A percentile compares a stretch with the other conserved stretches of the same genome.
These are phyloP conservation scores for Drosophila orena DNA, from an alignment of 1,140 invertebrate species.

Conservation along the genomic window DNA sequence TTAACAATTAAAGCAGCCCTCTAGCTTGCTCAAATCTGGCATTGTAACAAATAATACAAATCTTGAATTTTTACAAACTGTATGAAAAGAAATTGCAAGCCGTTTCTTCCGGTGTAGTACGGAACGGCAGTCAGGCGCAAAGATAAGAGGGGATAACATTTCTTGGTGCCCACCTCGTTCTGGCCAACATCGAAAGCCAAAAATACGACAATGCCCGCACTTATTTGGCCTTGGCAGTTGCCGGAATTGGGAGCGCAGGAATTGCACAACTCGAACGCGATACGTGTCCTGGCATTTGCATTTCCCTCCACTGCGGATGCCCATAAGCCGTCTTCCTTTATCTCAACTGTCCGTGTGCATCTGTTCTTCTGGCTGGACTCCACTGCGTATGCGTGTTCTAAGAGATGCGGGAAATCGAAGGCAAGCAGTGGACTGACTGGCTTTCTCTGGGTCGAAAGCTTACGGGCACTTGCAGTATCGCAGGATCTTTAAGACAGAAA, in stretches of 20 bases:
- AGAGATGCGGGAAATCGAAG: conserved; percentile 5
- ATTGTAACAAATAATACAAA: no score
- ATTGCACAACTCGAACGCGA: conserved; percentile 30
- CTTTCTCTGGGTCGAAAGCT: not conserved
- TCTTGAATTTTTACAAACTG: no score
- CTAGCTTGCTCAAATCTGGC: no score
- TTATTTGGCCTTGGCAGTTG: conserved; percentile 24
- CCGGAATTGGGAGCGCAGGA: conserved; percentile 9
- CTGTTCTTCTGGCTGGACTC: conserved; percentile 11
- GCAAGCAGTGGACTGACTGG: conserved; percentile 1
- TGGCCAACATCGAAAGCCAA: conserved; percentile 16
- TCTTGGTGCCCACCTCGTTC: conserved; percentile 18
- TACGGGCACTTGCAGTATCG: not conserved
- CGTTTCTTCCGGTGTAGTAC: not conserved
- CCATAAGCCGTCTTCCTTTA: conserved; percentile 34
- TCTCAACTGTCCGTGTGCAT: conserved; percentile 44
- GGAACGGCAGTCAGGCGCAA: conserved; percentile 25
- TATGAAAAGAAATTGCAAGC: not conserved
- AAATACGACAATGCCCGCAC: conserved; percentile 22
- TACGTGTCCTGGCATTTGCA: conserved; percentile 41
- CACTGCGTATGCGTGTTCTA: conserved; percentile 44
- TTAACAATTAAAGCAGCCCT: not conserved
- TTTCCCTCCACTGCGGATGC: not conserved
- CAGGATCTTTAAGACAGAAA: conserved; percentile 9
- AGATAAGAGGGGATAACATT: conserved; percentile 28